A percentile compares a stretch with the other conserved stretches of the same genome.
Conservation (phyloP, 2,797 vertebrate genomes). For the Parambassis ranga region DNA sequence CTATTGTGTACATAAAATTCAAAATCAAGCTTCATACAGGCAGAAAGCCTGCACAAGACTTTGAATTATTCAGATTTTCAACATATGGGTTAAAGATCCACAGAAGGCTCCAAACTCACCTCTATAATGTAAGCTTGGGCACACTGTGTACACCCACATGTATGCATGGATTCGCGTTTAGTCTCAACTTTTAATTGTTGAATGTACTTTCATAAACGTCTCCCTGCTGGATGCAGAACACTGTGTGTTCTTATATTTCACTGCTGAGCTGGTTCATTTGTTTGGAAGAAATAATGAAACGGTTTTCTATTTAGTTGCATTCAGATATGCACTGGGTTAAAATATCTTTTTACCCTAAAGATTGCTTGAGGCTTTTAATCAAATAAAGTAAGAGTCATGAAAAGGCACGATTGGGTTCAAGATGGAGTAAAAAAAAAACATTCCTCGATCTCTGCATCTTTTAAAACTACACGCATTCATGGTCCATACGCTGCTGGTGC, state of each 20-base stretch:
- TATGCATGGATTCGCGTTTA: background rate
- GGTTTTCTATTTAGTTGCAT: conserved; percentile 42
- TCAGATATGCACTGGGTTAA: conserved; percentile 15
- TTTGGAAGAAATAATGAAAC: conserved; percentile 11
- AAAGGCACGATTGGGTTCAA: background rate
- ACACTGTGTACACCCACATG: conserved; percentile 14
- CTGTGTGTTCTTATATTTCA: conserved; percentile 1
- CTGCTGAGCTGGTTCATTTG: background rate
- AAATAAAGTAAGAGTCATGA: background rate
- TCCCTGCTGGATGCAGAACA: no score
- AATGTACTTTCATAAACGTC: no score
- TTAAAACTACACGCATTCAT: background rate
- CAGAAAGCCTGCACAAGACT: background rate
- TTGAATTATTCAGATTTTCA: conserved; percentile 43
- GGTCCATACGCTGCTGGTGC: background rate
- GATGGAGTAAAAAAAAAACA: background rate
- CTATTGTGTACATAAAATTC: background rate
- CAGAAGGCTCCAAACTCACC: background rate
- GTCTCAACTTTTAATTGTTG: no score
- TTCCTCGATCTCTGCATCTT: background rate
- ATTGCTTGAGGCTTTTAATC: conserved; percentile 37
- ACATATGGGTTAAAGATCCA: conserved; percentile 5
- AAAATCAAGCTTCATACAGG: background rate
- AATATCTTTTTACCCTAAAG: conserved; percentile 29
- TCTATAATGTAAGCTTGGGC: background rate